Evolutionary conservation across 2,888 invertebrate genomes (phyloP), one percentile per base, ranked within the genome.

Genomic region (Ptilodon capucinus): DNA sequence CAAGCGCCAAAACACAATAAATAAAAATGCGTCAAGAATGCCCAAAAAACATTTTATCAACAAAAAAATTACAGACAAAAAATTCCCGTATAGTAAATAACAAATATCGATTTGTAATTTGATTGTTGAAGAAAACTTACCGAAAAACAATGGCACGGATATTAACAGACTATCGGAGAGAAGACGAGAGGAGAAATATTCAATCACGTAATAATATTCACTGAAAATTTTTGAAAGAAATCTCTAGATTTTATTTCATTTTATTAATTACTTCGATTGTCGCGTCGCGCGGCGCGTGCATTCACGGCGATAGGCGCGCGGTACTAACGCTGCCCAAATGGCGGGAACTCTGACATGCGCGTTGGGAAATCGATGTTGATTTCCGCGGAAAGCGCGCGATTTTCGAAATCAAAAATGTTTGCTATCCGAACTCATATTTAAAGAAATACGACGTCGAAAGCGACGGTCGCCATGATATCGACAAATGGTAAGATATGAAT

Each of bases 331-430:
- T 57, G 79, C 71, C 23, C 58, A 64, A 68, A 65, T 60, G 68
- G 65, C 65, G 82, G 76, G 80, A 81, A 83, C 66, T 51, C 62
- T 68, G 86, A 79, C 90, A 89, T 90, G 90, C 90, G 90, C 90
- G 75, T 70, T 81, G 74, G 71, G 83, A 88, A 88, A 90, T 90
- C 90, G 84, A 90, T 90, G 86, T 65, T 56, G 62, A 73, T 76
- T 75, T 74, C 52, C 40, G 36, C 61, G 42, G 58, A 51, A 28
- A 19, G 38, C 28, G 46, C 55, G 49, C 57, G 43, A 57, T 49
- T 40, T 57, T 60, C 40, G 35, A 66, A 58, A 49, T 23, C 42
- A 36, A 2, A n/a, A 16, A 19, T 18, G 16, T 57, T 53, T 32
- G 7, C 40, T 36, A 46, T 64, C 64, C n/a, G n/a, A n/a, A n/a